Evolutionary conservation across 2,797 vertebrate species (phyloP), one percentile per base, ranked within the genome.

Genomic region (Siniperca obscura): DNA sequence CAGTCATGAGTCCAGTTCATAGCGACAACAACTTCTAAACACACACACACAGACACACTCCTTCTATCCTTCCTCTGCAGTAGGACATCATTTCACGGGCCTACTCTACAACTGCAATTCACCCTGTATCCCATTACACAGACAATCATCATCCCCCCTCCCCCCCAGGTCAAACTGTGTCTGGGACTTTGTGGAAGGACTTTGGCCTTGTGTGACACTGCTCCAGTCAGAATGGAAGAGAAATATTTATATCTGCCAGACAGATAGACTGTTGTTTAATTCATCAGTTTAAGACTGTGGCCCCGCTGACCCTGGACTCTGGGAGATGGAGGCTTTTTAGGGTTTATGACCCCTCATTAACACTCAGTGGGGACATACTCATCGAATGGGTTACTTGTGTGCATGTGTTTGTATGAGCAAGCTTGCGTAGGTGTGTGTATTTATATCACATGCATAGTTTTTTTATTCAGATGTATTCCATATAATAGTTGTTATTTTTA

Each of bases 211-310:
- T 89, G 91, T 93, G 90, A 90, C 74, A 84, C 76, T 76, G 27
- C 83, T 86, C 81, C 89, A 87, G 84, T 92, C 82, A 89, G 85
- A 90, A 92, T 90, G 84, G 89, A 93, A 92, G 91, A 92, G 94
- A 94, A 93, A 95, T 95, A 94, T 94, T 94, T 94, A 94, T 93
- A 90, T 85, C 91, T 89, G 86, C 90, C 89, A 91, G 93, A 92
- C 84, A 88, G 89, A 90, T 83, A 90, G 90, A 92, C 84, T 91
- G 88, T 94, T 95, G 92, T 94, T 92, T 95, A 93, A 94, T 94
- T 94, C 92, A 95, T 94, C 6, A 46, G 78, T 86, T 87, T 92
- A 85, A 92, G 90, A 87, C 72, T 80, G 64, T 84, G 91, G 85
- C 84, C 82, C 76, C 44, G 61, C 81, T 92, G 91, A 93, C 91